Evolutionary conservation across 1,140 invertebrate species (phyloP), one percentile per base, ranked within the genome.

Genomic region (Drosophila prosaltans): DNA sequence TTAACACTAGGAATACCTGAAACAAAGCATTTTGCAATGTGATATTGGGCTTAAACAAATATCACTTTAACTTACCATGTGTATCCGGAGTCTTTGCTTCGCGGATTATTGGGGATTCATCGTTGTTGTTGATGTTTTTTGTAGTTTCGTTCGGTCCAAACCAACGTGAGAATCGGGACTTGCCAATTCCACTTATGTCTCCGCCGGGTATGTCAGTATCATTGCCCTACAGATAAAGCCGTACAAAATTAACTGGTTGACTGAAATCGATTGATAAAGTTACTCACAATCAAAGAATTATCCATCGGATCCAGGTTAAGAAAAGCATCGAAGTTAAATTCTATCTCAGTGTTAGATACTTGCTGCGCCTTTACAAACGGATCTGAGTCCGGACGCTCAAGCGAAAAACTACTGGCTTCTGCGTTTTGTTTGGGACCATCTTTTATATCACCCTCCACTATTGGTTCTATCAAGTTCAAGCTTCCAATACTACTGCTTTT

Each of bases 281-380:
- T 65, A 89, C 80, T 93, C 92, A 95, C 94, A 24, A 94, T 93
- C 26, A 95, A 83, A 7, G 95, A 84, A 26, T 93, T 93, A 78
- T 94, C 93, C 83, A 95, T 93, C 92, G 83, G 95, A 67, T 96
- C 95, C 72, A 94, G 93, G 73, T 96, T 95, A 16, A 96, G 93
- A 79, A 96, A 95, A 32, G 95, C 95, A 74, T 96, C 95, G 66
- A 97, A 94, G 62, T 90, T 89, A 0, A 89, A 90, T 60, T 85
- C 78, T 51, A 59, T 62, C 16, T 81, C 81, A 11, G 72, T 54
- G 48, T 68, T 81, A 8, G 28, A 16, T 63, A n/a, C 2, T 26
- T 9, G 41, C 7, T 48, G 45, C 8, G 7, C 2, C 10, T 51
- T 51, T 24, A 3, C 2, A 1, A 51, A 26, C 45, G 16, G 32